A percentile compares a stretch with the other conserved stretches of the same genome.
Evolutionary conservation across 2,113 vertebrate species (phyloP).

Genomic region (Cygnus atratus): DNA sequence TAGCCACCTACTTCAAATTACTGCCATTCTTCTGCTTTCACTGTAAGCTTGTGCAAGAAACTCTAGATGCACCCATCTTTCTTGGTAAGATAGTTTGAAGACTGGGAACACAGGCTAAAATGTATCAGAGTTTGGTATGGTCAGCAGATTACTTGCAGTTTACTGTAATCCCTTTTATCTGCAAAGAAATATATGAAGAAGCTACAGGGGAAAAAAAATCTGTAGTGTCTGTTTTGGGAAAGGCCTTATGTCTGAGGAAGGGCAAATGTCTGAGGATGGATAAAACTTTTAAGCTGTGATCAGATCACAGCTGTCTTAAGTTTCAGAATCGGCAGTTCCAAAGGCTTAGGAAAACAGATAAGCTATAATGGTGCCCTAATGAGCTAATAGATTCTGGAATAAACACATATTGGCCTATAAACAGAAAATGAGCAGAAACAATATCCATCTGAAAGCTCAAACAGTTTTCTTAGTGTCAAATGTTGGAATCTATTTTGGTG

Average conservation of each 20-base stretch:
- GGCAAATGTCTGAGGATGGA: not conserved
- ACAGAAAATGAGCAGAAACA: not conserved
- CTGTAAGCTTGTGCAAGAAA: not conserved
- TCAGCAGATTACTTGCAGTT: not conserved
- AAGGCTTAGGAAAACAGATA: slow-evolving; percentile 9
- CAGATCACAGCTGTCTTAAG: not conserved
- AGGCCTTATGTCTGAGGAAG: not conserved
- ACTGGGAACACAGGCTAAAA: not conserved
- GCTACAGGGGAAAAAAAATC: not conserved
- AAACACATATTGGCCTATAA: not conserved
- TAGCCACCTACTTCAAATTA: not conserved
- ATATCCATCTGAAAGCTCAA: not conserved
- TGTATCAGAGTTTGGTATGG: not conserved
- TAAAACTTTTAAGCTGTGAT: not conserved
- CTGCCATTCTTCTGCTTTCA: not conserved
- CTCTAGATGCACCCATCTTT: not conserved
- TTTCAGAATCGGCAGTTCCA: slow-evolving; percentile 2
- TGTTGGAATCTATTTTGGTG: not conserved
- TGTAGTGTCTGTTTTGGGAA: not conserved
- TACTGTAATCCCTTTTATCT: slow-evolving; percentile 25
- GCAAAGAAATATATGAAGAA: not conserved
- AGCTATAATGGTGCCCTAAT: not conserved
- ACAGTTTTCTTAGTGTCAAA: not conserved
- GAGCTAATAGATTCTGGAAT: not conserved
- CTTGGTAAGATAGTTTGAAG: not conserved